These are phyloP conservation scores for Drosophila fulvimacula DNA, from an alignment of 2,888 invertebrate genomes.

Conservation along the genomic window DNA sequence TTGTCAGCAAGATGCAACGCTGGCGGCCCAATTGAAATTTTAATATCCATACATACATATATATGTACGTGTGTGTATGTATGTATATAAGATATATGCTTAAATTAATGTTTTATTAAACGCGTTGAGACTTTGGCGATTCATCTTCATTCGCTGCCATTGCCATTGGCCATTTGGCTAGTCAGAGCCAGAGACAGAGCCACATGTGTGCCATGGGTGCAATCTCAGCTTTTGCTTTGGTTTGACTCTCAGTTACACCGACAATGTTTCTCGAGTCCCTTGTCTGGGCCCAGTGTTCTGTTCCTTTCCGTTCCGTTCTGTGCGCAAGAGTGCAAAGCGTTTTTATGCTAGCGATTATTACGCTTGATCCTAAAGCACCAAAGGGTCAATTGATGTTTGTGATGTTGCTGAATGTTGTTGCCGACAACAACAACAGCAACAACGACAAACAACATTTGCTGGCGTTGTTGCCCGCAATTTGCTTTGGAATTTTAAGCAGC, in stretches of 20 bases:
- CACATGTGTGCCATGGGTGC: conserved; percentile 40
- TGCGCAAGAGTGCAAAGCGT: conserved; percentile 78
- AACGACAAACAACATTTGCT: conserved; percentile 49
- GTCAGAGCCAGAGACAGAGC: conserved; percentile 9
- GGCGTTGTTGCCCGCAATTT: conserved; percentile 74
- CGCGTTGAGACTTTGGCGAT: conserved; percentile 57
- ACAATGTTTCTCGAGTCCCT: conserved; percentile 33
- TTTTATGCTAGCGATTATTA: conserved; percentile 83
- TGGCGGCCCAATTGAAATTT: conserved; percentile 55
- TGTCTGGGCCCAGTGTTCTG: conserved; percentile 19
- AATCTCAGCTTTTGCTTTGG: conserved; percentile 13
- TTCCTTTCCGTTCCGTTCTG: conserved; percentile 37
- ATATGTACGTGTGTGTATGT: conserved; percentile 1
- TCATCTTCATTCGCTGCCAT: conserved; percentile 58
- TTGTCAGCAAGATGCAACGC: conserved; percentile 50
- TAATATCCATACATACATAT: conserved; percentile 16
- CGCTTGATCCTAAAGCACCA: conserved; percentile 82
- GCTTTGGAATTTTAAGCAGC: conserved; percentile 82
- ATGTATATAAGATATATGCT: conserved; percentile 29
- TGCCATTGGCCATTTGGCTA: conserved; percentile 60
- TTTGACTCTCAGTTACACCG: conserved; percentile 48
- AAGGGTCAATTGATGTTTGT: conserved; percentile 83
- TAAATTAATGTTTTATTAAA: conserved; percentile 66
- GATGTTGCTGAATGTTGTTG: conserved; percentile 77
- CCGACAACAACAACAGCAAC: conserved; percentile 45